These are phyloP conservation scores for Tetranychus urticae DNA, from an alignment of 1,140 invertebrate genomes.

Conservation along the genomic window DNA sequence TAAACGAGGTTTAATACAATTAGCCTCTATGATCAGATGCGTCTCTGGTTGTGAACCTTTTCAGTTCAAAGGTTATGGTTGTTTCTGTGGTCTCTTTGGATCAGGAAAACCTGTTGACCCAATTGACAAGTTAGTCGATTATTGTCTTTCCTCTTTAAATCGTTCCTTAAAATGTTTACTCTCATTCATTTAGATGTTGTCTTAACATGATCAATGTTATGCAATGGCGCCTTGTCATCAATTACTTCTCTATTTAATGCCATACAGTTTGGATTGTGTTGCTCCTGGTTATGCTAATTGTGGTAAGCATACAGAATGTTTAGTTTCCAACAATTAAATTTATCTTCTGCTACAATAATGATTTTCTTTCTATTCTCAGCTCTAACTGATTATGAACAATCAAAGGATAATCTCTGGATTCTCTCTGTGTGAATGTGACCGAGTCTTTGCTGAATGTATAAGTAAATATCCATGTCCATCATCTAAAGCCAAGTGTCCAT, in stretches of 20 bases:
- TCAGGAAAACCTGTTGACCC: slow-evolving; percentile 51
- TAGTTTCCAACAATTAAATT: too few species aligned
- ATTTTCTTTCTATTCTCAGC: neutral
- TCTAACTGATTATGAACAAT: neutral
- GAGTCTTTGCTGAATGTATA: slow-evolving; percentile 49
- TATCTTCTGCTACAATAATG: too few species aligned
- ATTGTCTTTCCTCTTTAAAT: too few species aligned
- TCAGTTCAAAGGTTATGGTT: slow-evolving; percentile 65
- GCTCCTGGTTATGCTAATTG: slow-evolving; percentile 41
- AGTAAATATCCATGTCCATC: slow-evolving; percentile 43
- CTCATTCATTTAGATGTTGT: slow-evolving; percentile 20
- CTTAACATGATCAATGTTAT: slow-evolving; percentile 23
- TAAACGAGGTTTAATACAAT: slow-evolving; percentile 31
- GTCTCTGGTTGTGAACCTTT: slow-evolving; percentile 52
- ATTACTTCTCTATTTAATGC: slow-evolving; percentile 58
- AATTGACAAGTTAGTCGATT: slow-evolving; percentile 40
- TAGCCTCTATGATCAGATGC: slow-evolving; percentile 66
- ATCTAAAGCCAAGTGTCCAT: slow-evolving; percentile 22
- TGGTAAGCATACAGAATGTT: slow-evolving; percentile 24
- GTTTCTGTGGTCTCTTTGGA: slow-evolving; percentile 69
- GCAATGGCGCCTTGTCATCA: slow-evolving; percentile 32
- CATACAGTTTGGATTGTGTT: slow-evolving; percentile 66
- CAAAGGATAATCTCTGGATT: slow-evolving; percentile 35
- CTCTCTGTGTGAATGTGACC: slow-evolving; percentile 59
- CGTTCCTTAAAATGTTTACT: neutral